Percentiles rank a stretch among this genome's conserved stretches.
These are phyloP conservation scores for Dipodomys spectabilis DNA, from an alignment of 2,113 vertebrate genomes.

Conservation along the genomic window DNA sequence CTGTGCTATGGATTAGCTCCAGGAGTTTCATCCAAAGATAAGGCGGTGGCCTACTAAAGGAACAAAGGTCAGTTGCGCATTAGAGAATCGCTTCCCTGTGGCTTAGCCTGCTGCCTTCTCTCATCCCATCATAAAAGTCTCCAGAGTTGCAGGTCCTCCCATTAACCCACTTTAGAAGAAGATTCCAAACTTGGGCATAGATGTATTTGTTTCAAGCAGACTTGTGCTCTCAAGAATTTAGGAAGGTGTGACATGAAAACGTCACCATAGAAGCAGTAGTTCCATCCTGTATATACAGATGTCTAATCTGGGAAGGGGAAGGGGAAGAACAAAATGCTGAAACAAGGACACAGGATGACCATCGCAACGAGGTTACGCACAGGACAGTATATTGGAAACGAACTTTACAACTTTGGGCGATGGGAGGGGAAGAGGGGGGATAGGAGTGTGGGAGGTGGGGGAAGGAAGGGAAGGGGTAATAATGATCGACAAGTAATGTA, in stretches of 20 bases:
- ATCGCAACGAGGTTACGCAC: too few species aligned
- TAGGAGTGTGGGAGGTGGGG: too few species aligned
- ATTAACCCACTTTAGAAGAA: slow-evolving; percentile 60
- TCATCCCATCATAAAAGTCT: slow-evolving; percentile 77
- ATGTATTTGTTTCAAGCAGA: slow-evolving; percentile 24
- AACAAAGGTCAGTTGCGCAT: slow-evolving; percentile 72
- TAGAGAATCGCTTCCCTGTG: slow-evolving; percentile 52
- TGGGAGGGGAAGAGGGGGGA: too few species aligned
- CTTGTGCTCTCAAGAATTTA: slow-evolving; percentile 44
- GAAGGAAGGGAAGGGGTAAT: too few species aligned
- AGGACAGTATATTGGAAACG: too few species aligned
- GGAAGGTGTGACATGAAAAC: slow-evolving; percentile 54
- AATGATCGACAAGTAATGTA: too few species aligned
- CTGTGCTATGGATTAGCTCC: slow-evolving; percentile 50
- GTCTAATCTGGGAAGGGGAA: too few species aligned
- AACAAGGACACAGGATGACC: too few species aligned
- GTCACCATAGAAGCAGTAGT: slow-evolving; percentile 10
- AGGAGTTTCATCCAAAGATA: slow-evolving; percentile 65
- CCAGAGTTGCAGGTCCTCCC: slow-evolving; percentile 32
- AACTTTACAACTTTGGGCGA: too few species aligned
- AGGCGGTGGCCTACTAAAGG: slow-evolving; percentile 58
- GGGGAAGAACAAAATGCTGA: too few species aligned
- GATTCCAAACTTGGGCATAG: slow-evolving; percentile 27
- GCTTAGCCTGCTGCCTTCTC: slow-evolving; percentile 62
- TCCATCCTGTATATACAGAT: neutral